phyloP scores from a whole-genome alignment of 2,888 invertebrate species.

The Ganaspis brasiliensis region DNA sequence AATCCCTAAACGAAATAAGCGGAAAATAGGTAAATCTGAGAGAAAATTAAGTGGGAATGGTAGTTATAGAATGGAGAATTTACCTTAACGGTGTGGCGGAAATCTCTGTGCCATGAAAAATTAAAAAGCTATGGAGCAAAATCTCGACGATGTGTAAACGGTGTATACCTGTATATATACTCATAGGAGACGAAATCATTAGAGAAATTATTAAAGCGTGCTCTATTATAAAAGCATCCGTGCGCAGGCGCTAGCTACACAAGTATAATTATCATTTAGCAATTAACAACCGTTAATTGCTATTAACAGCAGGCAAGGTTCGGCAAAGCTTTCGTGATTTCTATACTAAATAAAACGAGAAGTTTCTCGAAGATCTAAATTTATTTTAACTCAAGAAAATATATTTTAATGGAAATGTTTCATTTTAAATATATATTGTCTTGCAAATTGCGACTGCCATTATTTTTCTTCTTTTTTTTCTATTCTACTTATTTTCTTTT shows the following conservation, averaged over 20 bases:
- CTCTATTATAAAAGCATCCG: conserved; percentile 62
- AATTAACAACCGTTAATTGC: conserved; percentile 78
- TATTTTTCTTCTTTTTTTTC: too few relatives aligned
- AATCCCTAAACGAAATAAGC: conserved; percentile 14
- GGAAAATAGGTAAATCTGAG: conserved; percentile 17
- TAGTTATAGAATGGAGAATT: conserved; percentile 7
- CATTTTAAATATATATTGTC: too few relatives aligned
- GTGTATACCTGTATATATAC: neutral
- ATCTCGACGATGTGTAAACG: conserved; percentile 26
- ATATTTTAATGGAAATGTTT: neutral
- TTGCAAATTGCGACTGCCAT: too few relatives aligned
- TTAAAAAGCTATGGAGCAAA: conserved; percentile 13
- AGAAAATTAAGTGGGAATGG: conserved; percentile 24
- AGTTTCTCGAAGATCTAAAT: conserved; percentile 6
- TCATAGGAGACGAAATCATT: conserved; percentile 67
- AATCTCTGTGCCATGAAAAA: conserved; percentile 40
- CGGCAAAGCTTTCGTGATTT: conserved; percentile 14
- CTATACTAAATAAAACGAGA: conserved; percentile 5
- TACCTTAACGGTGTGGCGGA: conserved; percentile 18
- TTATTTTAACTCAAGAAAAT: neutral
- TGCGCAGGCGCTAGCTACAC: conserved; percentile 47
- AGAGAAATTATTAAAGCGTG: conserved; percentile 73
- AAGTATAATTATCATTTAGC: conserved; percentile 73
- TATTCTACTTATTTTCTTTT: too few relatives aligned
- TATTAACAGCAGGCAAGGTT: conserved; percentile 65